Percentiles rank a stretch among this genome's conserved stretches.
Conservation (phyloP, 2,113 vertebrate species). For the Pogona vitticeps region DNA sequence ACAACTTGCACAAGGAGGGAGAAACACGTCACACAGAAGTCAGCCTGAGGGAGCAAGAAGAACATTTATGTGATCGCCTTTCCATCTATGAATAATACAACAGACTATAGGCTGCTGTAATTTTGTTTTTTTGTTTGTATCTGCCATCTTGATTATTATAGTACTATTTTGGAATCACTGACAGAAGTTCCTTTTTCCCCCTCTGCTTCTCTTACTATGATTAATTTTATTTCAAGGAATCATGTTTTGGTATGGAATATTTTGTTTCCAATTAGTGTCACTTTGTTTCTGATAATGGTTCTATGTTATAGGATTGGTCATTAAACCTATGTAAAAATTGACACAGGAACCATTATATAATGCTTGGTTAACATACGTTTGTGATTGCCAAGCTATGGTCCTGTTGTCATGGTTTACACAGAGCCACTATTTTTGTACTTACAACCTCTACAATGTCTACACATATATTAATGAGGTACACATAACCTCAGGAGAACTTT, state of each 20-base stretch:
- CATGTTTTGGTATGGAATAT: neutral
- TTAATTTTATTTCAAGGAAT: neutral
- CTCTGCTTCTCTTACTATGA: neutral
- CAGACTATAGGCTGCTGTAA: too few species aligned
- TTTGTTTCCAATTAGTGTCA: neutral
- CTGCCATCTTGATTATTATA: too few species aligned
- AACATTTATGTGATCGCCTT: too few species aligned
- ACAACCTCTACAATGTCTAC: neutral
- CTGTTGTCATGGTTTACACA: neutral
- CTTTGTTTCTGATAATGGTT: neutral
- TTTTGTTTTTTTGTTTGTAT: too few species aligned
- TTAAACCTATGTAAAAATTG: neutral
- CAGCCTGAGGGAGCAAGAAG: too few species aligned
- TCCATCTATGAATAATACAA: too few species aligned
- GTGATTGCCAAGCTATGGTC: neutral
- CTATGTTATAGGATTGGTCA: neutral
- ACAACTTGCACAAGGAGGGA: too few species aligned
- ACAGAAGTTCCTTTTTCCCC: neutral
- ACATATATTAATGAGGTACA: neutral
- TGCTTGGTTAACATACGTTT: neutral
- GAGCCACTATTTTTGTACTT: neutral
- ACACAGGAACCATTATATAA: too few species aligned
- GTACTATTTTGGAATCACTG: neutral
- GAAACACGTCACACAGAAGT: too few species aligned
- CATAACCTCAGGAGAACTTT: constrained; percentile 2